Conservation (phyloP, 2,797 vertebrate species). For the Knipowitschia caucasica region DNA sequence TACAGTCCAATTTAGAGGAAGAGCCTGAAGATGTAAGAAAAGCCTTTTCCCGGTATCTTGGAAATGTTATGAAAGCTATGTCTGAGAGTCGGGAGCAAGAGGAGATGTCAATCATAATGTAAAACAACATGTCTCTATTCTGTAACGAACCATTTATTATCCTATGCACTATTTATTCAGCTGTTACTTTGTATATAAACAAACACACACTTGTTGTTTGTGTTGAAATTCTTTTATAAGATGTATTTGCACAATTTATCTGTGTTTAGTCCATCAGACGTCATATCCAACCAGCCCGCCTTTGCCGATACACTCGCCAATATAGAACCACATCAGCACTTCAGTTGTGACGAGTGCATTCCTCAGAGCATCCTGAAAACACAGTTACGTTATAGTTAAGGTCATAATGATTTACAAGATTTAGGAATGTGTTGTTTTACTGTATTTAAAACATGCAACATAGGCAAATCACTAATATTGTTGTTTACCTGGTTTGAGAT, state of each 20-base stretch:
- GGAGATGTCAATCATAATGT: conserved; percentile 94
- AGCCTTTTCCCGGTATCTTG: conserved; percentile 87
- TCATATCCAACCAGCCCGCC: conserved; percentile 84
- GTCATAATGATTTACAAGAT: too few species aligned
- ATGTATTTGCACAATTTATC: neutral
- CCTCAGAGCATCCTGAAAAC: conserved; percentile 82
- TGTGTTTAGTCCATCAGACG: too few species aligned
- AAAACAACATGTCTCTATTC: conserved; percentile 19
- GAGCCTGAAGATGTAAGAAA: conserved; percentile 87
- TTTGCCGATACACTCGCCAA: conserved; percentile 90
- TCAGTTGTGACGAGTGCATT: conserved; percentile 88
- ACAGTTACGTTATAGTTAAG: neutral
- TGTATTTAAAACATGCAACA: too few species aligned
- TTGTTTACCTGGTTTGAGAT: too few species aligned
- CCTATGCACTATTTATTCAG: neutral
- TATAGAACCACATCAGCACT: conserved; percentile 93
- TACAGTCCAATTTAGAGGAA: conserved; percentile 92
- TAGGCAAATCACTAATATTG: too few species aligned
- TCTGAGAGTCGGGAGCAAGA: conserved; percentile 90
- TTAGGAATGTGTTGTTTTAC: too few species aligned
- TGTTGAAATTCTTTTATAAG: conserved; percentile 2
- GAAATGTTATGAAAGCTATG: conserved; percentile 78
- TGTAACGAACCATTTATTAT: neutral
- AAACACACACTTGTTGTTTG: neutral
- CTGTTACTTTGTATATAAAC: conserved; percentile 22